Evolutionary conservation across 1,140 invertebrate genomes (phyloP).

Genomic region (Panagrolaimus sp.): DNA sequence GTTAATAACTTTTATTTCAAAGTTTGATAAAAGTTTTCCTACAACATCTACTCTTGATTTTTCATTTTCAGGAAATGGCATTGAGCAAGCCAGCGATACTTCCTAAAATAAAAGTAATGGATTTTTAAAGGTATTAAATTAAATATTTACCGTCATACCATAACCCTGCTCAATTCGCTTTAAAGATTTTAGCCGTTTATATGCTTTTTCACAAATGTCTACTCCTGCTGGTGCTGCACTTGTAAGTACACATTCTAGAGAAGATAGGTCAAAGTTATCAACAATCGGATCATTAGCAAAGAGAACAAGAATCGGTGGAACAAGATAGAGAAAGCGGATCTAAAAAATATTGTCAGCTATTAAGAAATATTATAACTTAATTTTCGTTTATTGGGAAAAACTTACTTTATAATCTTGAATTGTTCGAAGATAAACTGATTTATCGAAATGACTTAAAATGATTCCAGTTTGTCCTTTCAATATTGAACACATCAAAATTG

Average conservation of each 20-base stretch:
- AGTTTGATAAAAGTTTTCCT: background rate
- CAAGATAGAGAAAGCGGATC: constrained; percentile 10
- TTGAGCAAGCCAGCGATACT: constrained; percentile 8
- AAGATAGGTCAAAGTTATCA: constrained; percentile 14
- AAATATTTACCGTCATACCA: constrained; percentile 39
- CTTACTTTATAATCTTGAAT: constrained; percentile 66
- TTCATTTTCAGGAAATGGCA: too few relatives aligned
- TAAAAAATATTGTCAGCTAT: background rate
- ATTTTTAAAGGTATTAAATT: too few relatives aligned
- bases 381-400: background rate
- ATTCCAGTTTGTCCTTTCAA: constrained; percentile 66
- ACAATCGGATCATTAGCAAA: constrained; percentile 13
- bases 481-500: constrained; percentile 52
- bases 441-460: constrained; percentile 72
- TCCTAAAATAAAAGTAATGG: too few relatives aligned
- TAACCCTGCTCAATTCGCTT: constrained; percentile 24
- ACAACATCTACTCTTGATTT: too few relatives aligned
- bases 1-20: constrained; percentile 11
- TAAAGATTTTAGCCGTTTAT: constrained; percentile 14
- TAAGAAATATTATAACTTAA: too few relatives aligned
- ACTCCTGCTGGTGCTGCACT: constrained; percentile 14
- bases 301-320: constrained; percentile 15
- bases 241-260: background rate
- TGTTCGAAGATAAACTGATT: constrained; percentile 65
- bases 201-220: constrained; percentile 4